Base-by-base conservation (phyloP, 2,113 vertebrate genomes). In the Malaclemys terrapin region DNA sequence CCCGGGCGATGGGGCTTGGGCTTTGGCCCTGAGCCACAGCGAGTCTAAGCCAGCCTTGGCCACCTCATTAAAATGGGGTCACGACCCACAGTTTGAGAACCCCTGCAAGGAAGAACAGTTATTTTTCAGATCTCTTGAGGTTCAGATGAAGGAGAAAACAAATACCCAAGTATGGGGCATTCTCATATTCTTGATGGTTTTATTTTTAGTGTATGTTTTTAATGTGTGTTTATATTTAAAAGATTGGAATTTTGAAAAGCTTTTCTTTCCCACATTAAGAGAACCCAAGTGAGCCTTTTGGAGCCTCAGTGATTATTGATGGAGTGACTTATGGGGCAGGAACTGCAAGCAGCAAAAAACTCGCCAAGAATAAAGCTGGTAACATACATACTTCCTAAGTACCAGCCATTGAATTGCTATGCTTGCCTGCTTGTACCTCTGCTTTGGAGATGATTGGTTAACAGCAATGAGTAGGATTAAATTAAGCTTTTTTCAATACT, bases 361-460 rank as follows among this genome's bases (percentile, higher is more conserved):
- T 99, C 95, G 99, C 99, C 95, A 99, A 99, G 98, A 99, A 99
- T 99, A 99, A 99, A 99, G 99, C 99, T 98, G 99, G 99, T 99
- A 99, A 92, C 0, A 0, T n/a, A 89, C 57, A 82, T 89, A 57
- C 35, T 87, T 93, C 53, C 24, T 54, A 82, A 87, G 11, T 88
- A 22, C 6, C 14, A 80, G 4, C 9, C 88, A 27, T 57, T 94
- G 90, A 88, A 62, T 59, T 38, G 31, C 17, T 57, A 79, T 76
- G 25, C 42, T 82, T 84, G 10, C 57, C 53, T 86, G 4, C 65
- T 95, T 52, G 84, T 5, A 22, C 75, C 78, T 96, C 62, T 93
- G 45, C 24, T 89, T 87, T 84, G 81, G 80, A 82, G 79, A 50
- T 94, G 56, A 20, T 25, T 0, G 45, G 8, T 89, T 94, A 88